Conservation (phyloP, 2,113 vertebrate genomes). For the Saccopteryx bilineata region DNA sequence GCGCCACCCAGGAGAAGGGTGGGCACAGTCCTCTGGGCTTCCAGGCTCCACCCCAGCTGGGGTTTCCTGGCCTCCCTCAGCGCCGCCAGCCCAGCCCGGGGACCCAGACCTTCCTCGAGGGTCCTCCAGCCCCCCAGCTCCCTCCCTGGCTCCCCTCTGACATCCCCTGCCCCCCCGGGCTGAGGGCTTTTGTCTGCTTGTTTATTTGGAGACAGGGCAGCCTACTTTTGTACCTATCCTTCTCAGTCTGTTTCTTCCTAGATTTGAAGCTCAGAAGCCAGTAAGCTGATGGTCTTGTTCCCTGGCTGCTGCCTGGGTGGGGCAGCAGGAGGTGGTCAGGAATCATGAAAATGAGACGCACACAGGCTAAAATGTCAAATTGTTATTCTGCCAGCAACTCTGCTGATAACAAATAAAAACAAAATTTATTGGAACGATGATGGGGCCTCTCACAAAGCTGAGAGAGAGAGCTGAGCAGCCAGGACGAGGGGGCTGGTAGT, state of each 20-base stretch:
- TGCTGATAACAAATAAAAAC: background rate
- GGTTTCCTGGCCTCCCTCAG: background rate
- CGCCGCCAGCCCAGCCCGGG: background rate
- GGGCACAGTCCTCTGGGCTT: background rate
- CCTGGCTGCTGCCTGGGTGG: background rate
- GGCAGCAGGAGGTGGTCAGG: background rate
- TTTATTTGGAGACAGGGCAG: background rate
- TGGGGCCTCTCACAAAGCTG: too few species aligned
- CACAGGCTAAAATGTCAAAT: background rate
- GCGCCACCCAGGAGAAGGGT: background rate
- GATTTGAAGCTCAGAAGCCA: background rate
- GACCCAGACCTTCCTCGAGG: background rate
- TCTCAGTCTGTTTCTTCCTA: constrained; percentile 12
- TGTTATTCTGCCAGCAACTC: background rate
- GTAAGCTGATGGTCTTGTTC: background rate
- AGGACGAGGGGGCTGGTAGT: background rate
- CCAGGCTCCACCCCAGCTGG: background rate
- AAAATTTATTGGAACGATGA: background rate
- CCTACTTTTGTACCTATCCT: background rate
- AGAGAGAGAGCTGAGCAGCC: background rate
- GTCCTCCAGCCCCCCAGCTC: background rate
- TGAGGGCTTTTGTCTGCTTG: background rate
- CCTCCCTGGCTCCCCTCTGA: background rate
- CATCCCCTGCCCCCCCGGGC: background rate
- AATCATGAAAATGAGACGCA: background rate